A percentile compares a stretch with the other conserved stretches of the same genome.
Conservation (phyloP, 2,113 vertebrate genomes). For the Nyctibius bracteatus region DNA sequence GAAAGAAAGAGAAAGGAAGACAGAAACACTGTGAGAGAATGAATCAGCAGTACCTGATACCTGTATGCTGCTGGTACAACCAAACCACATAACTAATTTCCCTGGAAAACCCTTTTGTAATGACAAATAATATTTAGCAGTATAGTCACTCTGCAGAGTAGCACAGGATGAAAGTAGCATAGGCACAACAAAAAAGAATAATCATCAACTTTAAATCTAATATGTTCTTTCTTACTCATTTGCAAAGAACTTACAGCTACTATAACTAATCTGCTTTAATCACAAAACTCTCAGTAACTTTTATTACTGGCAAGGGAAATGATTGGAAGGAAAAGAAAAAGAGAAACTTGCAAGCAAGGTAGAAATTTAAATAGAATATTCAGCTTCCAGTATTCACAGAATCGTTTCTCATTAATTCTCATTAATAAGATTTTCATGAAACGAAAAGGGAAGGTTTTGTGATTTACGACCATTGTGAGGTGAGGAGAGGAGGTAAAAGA, state of each 20-base stretch:
- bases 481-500: not conserved
- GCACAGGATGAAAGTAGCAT: not conserved
- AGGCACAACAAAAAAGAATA: not conserved
- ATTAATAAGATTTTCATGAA: not conserved
- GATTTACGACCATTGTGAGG: not conserved
- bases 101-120: not conserved
- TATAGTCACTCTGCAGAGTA: not conserved
- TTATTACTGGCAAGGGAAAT: not conserved
- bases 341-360: not conserved
- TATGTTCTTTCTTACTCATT: not conserved
- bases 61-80: not conserved
- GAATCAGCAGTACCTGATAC: not conserved
- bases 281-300: not conserved
- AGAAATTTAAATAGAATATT: not conserved
- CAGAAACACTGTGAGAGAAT: not conserved
- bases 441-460: fast-evolving
- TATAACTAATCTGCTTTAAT: not conserved
- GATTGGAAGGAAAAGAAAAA: not conserved
- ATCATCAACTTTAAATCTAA: not conserved
- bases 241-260: not conserved
- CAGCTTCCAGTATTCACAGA: not conserved
- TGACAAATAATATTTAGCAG: not conserved
- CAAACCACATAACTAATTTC: not conserved
- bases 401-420: not conserved
- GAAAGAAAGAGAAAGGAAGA: not conserved